Conservation (phyloP, 2,888 invertebrate genomes). For the Sinopyrophorus schimmeli region DNA sequence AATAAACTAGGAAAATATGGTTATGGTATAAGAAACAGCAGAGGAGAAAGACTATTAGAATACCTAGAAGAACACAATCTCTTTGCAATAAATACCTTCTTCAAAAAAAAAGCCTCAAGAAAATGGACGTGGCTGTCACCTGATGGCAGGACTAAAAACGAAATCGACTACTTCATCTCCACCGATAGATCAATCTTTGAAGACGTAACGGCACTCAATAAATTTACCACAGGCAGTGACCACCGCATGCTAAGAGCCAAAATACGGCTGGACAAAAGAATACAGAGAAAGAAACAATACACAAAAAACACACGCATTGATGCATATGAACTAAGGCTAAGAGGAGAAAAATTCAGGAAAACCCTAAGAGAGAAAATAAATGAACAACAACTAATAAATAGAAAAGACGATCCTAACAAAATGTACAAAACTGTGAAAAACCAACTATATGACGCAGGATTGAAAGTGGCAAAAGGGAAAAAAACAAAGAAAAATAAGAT, state of each 20-base stretch:
- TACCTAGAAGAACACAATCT: constrained; percentile 4
- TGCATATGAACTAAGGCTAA: constrained; percentile 1
- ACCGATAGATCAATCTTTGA: no score
- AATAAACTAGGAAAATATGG: constrained; percentile 4
- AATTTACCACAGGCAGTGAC: constrained; percentile 15
- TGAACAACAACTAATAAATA: no score
- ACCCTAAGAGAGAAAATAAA: constrained; percentile 1
- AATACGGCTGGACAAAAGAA: constrained; percentile 1
- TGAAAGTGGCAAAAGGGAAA: constrained; percentile 9
- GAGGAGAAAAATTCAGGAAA: constrained; percentile 2
- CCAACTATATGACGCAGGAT: neutral
- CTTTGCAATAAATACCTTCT: constrained; percentile 7
- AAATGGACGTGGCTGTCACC: constrained; percentile 10
- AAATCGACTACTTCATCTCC: constrained; percentile 6
- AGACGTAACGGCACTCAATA: constrained; percentile 5
- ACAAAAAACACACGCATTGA: constrained; percentile 4
- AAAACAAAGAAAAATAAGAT: constrained; percentile 8
- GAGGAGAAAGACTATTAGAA: neutral
- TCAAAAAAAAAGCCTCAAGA: constrained; percentile 1
- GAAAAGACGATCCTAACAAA: constrained; percentile 9
- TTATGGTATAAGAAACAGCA: neutral
- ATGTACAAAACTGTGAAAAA: constrained; percentile 1
- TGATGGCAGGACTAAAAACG: neutral
- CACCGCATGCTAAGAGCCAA: constrained; percentile 8
- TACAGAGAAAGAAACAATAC: constrained; percentile 1